Base-by-base conservation (phyloP, 2,888 invertebrate species). In the Agonopterix arenella region DNA sequence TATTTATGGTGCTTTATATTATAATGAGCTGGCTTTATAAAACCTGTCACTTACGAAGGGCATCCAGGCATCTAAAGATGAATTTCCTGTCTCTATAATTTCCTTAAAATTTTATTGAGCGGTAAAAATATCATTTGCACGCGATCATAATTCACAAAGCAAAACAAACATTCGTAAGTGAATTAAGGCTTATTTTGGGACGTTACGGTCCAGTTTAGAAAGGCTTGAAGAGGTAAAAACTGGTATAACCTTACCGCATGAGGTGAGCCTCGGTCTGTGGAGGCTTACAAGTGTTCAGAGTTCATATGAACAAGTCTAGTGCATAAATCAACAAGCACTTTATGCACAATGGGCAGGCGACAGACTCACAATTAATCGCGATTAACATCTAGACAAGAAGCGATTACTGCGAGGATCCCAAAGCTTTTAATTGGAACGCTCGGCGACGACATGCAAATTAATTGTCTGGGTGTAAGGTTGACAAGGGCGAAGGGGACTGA, bases 371-470 rank as follows among this genome's bases (percentile, higher is more conserved):
- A 80, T 76, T 79, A 74, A 59, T 61, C 56, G 57, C 60, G 70
- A 77, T 79, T 70, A 77, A 13, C 40, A n/a, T 40, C 11, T 11
- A 43, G 40, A 40, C 40, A n/a, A n/a, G 40, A n/a, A n/a, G 40
- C 40, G 40, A 40, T 40, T 40, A 40, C 40, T n/a, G 40, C 40
- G 10, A 4, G 40, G 40, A 40, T 41, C 28, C 28, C 28, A 28
- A 28, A 28, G 28, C 5, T 28, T 28, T 28, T 41, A 80, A 81
- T 79, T 77, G 67, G 73, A 71, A 73, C 62, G 71, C 61, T 54
- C 57, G 59, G 59, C 47, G 51, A 43, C 49, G 56, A 61, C 71
- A 80, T 79, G 77, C 75, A 80, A 75, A 79, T 75, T 78, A 73
- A 76, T 78, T 68, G 63, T 54, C 49, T 50, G 46, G 46, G 44